These are phyloP conservation scores for Uria lomvia DNA, from an alignment of 2,113 vertebrate genomes.

Conservation along the genomic window DNA sequence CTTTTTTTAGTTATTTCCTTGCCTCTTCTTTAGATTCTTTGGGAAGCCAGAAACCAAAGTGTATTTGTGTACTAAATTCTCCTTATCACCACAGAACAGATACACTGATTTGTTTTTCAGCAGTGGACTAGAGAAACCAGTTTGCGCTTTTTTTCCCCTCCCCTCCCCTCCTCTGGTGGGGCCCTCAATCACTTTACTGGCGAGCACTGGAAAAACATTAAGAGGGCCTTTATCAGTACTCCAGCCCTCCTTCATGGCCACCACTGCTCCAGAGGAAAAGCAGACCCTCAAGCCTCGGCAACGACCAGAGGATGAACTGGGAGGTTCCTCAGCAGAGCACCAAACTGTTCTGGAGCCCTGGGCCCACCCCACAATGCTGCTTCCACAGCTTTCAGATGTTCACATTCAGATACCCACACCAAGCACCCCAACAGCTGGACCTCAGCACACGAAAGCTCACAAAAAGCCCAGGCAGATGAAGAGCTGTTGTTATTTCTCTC, in stretches of 20 bases:
- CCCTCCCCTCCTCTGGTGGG: not conserved
- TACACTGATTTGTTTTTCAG: not conserved
- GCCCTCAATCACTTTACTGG: not conserved
- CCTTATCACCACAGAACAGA: not conserved
- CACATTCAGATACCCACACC: not conserved
- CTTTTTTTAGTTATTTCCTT: not conserved
- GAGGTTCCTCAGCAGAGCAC: not conserved
- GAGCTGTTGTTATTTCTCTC: not conserved
- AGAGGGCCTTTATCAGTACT: not conserved
- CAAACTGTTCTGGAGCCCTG: not conserved
- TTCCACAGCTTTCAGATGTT: not conserved
- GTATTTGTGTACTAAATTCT: not conserved
- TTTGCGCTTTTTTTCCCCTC: not conserved
- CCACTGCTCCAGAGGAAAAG: not conserved
- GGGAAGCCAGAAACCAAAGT: not conserved
- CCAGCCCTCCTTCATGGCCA: not conserved
- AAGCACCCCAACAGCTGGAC: not conserved
- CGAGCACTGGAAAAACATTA: not conserved
- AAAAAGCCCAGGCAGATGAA: not conserved
- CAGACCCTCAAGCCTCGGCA: not conserved
- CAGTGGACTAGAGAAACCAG: not conserved
- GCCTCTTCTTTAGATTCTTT: not conserved
- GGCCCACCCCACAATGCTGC: not conserved
- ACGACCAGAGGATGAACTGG: fast-evolving
- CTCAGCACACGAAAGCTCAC: not conserved